Conservation (phyloP, 35 echinoderm and acorn worm species). For the Patiria miniata region DNA sequence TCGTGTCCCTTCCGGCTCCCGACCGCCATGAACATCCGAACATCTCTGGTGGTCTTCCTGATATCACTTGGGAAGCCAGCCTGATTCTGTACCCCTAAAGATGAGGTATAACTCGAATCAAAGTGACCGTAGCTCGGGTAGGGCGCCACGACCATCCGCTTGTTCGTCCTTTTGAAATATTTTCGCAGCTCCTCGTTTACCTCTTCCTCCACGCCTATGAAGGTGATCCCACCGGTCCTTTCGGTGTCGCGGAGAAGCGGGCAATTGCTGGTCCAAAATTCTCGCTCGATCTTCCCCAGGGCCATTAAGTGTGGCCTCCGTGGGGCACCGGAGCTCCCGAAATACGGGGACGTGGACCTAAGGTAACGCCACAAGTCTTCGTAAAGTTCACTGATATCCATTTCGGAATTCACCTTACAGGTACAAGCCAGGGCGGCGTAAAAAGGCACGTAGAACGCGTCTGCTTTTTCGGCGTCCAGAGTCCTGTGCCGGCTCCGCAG, state of each 20-base stretch:
- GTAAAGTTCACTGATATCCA: constrained; percentile 44
- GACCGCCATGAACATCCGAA: constrained; percentile 59
- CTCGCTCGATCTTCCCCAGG: constrained; percentile 60
- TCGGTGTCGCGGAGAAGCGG: constrained; percentile 49
- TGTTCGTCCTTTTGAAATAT: constrained; percentile 56
- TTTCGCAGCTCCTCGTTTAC: constrained; percentile 43
- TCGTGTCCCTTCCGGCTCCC: constrained; percentile 65
- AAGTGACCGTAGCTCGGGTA: constrained; percentile 79
- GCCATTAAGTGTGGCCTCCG: constrained; percentile 70
- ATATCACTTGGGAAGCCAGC: constrained; percentile 24
- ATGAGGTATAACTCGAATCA: constrained; percentile 43
- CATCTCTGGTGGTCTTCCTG: constrained; percentile 43
- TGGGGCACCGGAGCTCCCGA: constrained; percentile 26
- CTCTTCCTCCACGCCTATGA: constrained; percentile 69
- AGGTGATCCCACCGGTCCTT: constrained; percentile 49
- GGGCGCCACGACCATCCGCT: constrained; percentile 56
- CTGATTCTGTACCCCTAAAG: background rate
- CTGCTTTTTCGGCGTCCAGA: constrained; percentile 47
- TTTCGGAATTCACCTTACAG: constrained; percentile 41
- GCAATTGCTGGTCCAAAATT: constrained; percentile 63
- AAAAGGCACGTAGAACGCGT: constrained; percentile 72
- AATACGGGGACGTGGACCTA: constrained; percentile 42
- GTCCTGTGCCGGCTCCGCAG: constrained; percentile 43
- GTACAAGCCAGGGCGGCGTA: constrained; percentile 61
- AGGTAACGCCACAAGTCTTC: constrained; percentile 59